A percentile compares a stretch with the other conserved stretches of the same genome.
Conservation (phyloP, 1,140 invertebrate species). For the Drosophila obscura region DNA sequence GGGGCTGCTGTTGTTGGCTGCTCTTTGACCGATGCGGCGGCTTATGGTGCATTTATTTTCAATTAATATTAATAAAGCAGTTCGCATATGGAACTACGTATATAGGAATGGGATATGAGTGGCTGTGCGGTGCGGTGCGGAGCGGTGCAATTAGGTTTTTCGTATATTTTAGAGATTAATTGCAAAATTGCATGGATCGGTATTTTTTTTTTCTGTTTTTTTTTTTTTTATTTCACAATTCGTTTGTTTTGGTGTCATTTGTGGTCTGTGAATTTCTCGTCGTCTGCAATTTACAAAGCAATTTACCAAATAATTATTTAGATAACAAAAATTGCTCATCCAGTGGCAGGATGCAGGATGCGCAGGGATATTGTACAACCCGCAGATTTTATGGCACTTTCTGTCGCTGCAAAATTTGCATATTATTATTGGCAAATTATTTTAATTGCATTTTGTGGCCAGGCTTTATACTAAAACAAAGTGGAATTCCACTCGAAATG, state of each 20-base stretch:
- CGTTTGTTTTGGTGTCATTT: conserved; percentile 33
- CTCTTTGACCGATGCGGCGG: conserved; percentile 60
- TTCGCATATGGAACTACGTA: neutral
- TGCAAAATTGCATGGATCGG: conserved; percentile 53
- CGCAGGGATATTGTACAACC: neutral
- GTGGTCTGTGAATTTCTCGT: conserved; percentile 24
- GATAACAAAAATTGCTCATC: conserved; percentile 51
- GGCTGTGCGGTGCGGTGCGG: neutral
- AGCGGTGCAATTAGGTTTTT: neutral
- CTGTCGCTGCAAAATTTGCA: conserved; percentile 40
- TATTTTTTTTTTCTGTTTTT: neutral
- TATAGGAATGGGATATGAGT: neutral
- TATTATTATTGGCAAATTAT: conserved; percentile 70
- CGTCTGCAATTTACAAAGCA: conserved; percentile 52
- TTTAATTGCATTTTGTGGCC: conserved; percentile 60
- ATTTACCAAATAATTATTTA: conserved; percentile 74
- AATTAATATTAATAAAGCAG: conserved; percentile 80
- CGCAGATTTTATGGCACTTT: conserved; percentile 47
- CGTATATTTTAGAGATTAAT: conserved; percentile 63
- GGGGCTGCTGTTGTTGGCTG: conserved; percentile 39
- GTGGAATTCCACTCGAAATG: conserved; percentile 29
- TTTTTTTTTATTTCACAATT: conserved; percentile 8
- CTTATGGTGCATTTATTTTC: conserved; percentile 80
- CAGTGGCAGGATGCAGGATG: conserved; percentile 2
- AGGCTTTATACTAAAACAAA: conserved; percentile 29